Conservation (phyloP, 2,113 vertebrate genomes). For the Girardinichthys multiradiatus region DNA sequence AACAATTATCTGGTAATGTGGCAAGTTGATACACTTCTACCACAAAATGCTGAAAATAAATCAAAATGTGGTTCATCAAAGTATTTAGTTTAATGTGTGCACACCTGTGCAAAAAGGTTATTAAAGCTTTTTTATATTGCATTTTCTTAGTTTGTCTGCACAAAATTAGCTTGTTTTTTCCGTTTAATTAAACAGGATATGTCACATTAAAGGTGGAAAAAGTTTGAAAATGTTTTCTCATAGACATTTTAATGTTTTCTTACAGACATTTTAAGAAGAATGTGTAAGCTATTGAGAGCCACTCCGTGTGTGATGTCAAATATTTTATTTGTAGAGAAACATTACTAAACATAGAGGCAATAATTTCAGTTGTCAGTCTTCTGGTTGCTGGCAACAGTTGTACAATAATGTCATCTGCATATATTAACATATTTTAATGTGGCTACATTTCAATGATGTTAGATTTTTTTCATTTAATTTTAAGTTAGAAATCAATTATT, state of each 20-base stretch:
- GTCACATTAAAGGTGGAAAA: background rate
- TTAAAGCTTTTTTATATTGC: too few relatives aligned
- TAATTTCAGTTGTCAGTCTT: background rate
- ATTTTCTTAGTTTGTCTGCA: too few relatives aligned
- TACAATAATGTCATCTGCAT: background rate
- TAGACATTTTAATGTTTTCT: background rate
- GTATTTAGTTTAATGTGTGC: too few relatives aligned
- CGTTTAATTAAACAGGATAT: background rate
- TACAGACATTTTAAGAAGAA: background rate
- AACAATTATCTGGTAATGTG: too few relatives aligned
- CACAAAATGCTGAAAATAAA: too few relatives aligned
- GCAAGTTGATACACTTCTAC: too few relatives aligned
- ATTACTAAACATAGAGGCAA: background rate
- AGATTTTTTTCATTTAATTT: background rate
- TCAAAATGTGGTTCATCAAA: too few relatives aligned
- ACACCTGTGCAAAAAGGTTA: too few relatives aligned
- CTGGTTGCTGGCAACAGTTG: background rate
- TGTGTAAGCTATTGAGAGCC: background rate
- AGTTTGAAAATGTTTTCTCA: too few relatives aligned
- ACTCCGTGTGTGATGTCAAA: background rate
- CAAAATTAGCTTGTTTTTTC: background rate
- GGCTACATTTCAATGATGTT: background rate
- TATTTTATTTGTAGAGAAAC: background rate
- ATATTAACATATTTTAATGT: background rate
- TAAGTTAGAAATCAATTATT: background rate